phyloP scores from a whole-genome alignment of 2,113 vertebrate genomes.

The Rhineura floridana region DNA sequence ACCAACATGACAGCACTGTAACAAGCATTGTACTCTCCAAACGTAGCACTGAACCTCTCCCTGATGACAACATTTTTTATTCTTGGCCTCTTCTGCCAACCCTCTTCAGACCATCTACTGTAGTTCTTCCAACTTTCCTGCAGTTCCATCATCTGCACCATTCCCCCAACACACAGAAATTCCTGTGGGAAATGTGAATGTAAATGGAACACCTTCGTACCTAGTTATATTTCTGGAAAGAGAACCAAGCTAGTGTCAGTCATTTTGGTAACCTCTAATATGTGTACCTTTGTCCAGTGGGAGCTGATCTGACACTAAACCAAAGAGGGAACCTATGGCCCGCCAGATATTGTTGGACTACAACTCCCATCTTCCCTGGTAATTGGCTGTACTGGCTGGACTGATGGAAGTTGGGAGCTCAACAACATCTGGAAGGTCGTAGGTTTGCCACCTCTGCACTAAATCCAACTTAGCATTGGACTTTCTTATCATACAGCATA shows the following conservation, averaged over 20 bases:
- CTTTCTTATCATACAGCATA: not conserved
- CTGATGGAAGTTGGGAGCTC: too few relatives aligned
- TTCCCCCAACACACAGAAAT: not conserved
- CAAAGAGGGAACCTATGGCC: too few relatives aligned
- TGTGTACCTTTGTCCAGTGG: not conserved
- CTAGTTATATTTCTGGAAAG: not conserved
- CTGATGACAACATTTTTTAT: not conserved
- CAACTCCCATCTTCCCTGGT: too few relatives aligned
- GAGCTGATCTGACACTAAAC: not conserved
- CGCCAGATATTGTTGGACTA: too few relatives aligned
- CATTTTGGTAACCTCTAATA: not conserved
- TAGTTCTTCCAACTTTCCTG: not conserved
- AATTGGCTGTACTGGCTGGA: too few relatives aligned
- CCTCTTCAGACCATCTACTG: not conserved
- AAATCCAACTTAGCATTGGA: not conserved
- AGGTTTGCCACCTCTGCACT: too few relatives aligned
- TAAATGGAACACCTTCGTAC: not conserved
- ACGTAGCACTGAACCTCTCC: not conserved
- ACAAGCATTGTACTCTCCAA: not conserved
- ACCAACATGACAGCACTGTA: not conserved
- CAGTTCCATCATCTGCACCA: not conserved
- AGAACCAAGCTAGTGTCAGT: not conserved
- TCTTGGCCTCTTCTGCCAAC: too few relatives aligned
- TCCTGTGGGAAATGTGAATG: not conserved
- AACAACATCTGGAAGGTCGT: too few relatives aligned